Conservation (phyloP, 2,888 invertebrate genomes). For the Erebia ligea region DNA sequence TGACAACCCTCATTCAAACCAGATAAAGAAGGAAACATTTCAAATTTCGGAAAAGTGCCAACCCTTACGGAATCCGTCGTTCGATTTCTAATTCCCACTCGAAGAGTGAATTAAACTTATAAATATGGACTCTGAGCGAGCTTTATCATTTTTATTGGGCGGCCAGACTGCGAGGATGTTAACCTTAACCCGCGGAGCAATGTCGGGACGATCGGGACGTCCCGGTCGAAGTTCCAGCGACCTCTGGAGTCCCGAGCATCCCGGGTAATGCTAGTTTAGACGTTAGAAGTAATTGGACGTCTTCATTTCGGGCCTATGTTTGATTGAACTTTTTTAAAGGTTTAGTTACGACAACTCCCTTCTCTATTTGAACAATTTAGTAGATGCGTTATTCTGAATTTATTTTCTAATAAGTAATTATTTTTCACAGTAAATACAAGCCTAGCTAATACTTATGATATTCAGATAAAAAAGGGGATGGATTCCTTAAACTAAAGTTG, state of each 20-base stretch:
- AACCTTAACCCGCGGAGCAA: conserved; percentile 69
- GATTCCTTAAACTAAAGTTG: no score
- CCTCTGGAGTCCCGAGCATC: conserved; percentile 50
- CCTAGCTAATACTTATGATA: no score
- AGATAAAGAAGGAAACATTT: background rate
- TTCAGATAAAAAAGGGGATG: no score
- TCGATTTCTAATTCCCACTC: conserved; percentile 43
- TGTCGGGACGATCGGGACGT: conserved; percentile 70
- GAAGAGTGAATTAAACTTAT: conserved; percentile 34
- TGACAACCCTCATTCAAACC: background rate
- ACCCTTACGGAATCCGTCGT: conserved; percentile 16
- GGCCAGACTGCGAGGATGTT: conserved; percentile 57
- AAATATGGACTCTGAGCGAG: conserved; percentile 38
- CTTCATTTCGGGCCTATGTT: background rate
- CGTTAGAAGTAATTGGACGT: conserved; percentile 53
- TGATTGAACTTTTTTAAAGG: background rate
- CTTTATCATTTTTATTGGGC: conserved; percentile 50
- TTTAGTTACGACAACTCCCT: background rate
- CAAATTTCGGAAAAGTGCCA: background rate
- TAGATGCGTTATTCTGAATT: no score
- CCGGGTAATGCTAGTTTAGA: conserved; percentile 39
- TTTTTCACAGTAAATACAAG: no score
- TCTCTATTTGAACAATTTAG: no score
- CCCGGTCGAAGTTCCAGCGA: conserved; percentile 68
- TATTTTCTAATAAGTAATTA: no score